Evolutionary conservation across 2,797 vertebrate species (phyloP).

Genomic region (Bovichtus diacanthus): DNA sequence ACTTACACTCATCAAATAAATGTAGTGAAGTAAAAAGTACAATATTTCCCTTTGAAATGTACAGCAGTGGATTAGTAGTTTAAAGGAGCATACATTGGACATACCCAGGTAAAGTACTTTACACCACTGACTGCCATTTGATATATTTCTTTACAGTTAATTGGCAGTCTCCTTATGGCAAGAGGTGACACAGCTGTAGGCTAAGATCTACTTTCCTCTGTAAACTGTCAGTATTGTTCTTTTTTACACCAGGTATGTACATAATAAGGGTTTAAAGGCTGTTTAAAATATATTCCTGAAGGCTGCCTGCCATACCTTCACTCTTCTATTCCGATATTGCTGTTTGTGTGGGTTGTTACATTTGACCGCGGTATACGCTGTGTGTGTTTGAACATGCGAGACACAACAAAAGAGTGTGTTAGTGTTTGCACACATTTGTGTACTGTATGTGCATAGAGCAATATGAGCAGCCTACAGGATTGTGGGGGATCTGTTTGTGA

Average conservation of each 20-base stretch:
- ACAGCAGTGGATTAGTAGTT: neutral
- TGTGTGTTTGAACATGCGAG: conserved; percentile 52
- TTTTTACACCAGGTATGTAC: neutral
- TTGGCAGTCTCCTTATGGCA: neutral
- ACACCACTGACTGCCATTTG: neutral
- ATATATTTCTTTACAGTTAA: neutral
- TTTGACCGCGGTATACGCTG: conserved; percentile 33
- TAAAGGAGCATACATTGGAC: no score
- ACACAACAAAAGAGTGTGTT: conserved; percentile 36
- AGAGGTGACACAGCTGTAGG: conserved; percentile 41
- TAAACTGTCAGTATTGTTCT: neutral
- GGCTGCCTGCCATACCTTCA: neutral
- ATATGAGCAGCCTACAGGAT: conserved; percentile 15
- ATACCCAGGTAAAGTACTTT: neutral
- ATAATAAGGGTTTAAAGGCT: neutral
- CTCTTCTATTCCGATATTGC: conserved; percentile 2
- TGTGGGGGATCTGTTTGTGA: conserved; percentile 37
- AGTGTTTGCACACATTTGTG: conserved; percentile 42
- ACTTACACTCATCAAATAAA: neutral
- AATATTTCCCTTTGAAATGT: neutral
- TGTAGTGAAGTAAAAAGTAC: neutral
- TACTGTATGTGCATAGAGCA: conserved; percentile 37
- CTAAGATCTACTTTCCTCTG: conserved; percentile 6
- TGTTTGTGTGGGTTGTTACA: conserved; percentile 34
- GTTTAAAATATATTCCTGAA: conserved; percentile 26